Conservation (phyloP, 2,888 invertebrate genomes). For the Eristalis tenax region DNA sequence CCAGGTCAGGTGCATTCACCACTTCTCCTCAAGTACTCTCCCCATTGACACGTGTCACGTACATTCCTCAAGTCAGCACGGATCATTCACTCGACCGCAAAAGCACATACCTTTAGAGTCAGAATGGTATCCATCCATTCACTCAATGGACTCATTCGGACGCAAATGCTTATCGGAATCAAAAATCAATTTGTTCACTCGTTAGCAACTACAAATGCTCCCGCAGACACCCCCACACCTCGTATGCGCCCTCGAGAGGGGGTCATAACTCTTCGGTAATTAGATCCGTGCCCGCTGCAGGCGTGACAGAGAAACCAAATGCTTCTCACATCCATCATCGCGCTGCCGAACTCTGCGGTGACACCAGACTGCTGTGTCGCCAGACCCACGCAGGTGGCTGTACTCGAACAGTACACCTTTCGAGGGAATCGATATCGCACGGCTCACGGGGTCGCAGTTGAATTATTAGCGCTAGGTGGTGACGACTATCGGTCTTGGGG, state of each 20-base stretch:
- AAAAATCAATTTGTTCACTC: conserved; percentile 25
- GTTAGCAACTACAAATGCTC: background rate
- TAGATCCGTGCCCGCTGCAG: background rate
- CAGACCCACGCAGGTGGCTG: background rate
- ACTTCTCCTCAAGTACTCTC: too few relatives aligned
- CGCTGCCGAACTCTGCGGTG: background rate
- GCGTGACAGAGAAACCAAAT: background rate
- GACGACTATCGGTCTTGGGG: background rate
- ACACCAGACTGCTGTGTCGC: background rate
- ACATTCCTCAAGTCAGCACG: background rate
- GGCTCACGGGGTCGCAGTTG: conserved; percentile 21
- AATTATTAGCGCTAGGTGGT: conserved; percentile 7
- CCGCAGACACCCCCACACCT: background rate
- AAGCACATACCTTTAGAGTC: background rate
- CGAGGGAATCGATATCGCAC: conserved; percentile 26
- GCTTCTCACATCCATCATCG: background rate
- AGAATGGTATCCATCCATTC: background rate
- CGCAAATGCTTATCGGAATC: background rate
- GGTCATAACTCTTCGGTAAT: conserved; percentile 8
- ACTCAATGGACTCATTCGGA: background rate
- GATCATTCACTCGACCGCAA: background rate
- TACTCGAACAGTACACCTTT: background rate
- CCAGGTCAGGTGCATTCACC: too few relatives aligned
- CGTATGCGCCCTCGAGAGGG: background rate
- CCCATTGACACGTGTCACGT: background rate